Evolutionary conservation across 2,888 invertebrate genomes (phyloP).

Genomic region (Lymantria dispar): DNA sequence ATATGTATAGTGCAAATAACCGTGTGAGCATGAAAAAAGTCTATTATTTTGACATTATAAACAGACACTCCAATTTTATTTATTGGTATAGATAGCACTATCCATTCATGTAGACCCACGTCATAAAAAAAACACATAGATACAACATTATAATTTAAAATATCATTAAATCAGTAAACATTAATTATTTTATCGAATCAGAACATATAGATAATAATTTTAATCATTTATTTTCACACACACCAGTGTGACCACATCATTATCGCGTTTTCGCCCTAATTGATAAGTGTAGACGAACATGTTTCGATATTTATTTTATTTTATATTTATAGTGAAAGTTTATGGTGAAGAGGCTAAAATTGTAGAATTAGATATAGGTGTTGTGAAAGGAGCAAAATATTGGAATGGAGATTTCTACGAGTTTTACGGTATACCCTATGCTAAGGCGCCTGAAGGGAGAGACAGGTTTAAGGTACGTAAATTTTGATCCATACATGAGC

Average conservation of each 20-base stretch:
- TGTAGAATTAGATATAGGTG: constrained; percentile 53
- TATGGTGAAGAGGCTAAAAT: constrained; percentile 37
- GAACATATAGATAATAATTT: too few relatives aligned
- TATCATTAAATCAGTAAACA: too few relatives aligned
- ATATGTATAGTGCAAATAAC: too few relatives aligned
- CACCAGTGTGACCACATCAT: not conserved
- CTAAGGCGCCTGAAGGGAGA: constrained; percentile 56
- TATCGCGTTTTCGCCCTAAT: constrained; percentile 12
- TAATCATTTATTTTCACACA: not conserved
- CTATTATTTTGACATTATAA: too few relatives aligned
- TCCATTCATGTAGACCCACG: too few relatives aligned
- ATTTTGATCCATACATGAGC: not conserved
- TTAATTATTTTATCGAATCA: too few relatives aligned
- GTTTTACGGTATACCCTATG: constrained; percentile 69
- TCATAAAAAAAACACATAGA: too few relatives aligned
- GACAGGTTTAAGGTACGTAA: constrained; percentile 61
- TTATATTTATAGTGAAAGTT: constrained; percentile 34
- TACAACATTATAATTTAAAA: too few relatives aligned
- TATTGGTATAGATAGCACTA: too few relatives aligned
- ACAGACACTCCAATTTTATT: too few relatives aligned
- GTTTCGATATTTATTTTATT: constrained; percentile 41
- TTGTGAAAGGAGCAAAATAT: constrained; percentile 57
- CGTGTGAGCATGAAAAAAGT: too few relatives aligned
- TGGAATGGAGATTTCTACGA: constrained; percentile 73
- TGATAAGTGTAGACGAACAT: constrained; percentile 27